Base-by-base conservation (phyloP, 2,888 invertebrate species). In the Graphium colonna region DNA sequence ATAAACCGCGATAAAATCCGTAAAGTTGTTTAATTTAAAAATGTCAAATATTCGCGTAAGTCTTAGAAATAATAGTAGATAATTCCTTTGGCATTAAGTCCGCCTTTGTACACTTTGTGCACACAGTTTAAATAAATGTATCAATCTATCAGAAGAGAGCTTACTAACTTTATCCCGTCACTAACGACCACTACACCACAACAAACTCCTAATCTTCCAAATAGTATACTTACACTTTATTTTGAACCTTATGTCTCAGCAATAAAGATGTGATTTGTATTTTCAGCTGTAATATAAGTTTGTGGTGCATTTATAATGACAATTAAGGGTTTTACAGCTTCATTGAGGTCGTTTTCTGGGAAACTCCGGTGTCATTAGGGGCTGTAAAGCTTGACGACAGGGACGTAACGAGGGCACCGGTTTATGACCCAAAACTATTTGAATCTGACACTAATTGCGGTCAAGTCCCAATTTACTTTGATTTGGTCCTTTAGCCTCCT, bases 321-420 rank as follows among this genome's bases (percentile, higher is more conserved):
- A 82, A 85, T 85, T 75, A 79, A 75, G 72, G 21, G 77, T 79
- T 86, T 84, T 86, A 86, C 79, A 69, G 71, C 75, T 86, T 85
- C 84, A 86, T 84, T 73, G 74, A 68, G 63, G 71, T 85, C 85
- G 83, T 83, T 86, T 87, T 87, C 87, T 79, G 73, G 76, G 86
- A 87, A 86, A 62, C 61, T 69, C 60, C 63, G 70, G 70, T 82
- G 82, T 84, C 82, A 87, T 87, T 87, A 87, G 68, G 65, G 83
- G 74, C 71, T 75, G 80, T 87, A 87, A 87, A 84, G 56, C 58
- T 65, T 51, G 79, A 81, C 73, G 85, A 81, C 86, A 86, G 82
- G 75, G 75, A 73, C 69, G 75, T 82, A 86, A 85, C 82, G 72
- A 85, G 82, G 60, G 61, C 65, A 72, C 62, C 52, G 59, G 55